Evolutionary conservation across 2,888 invertebrate species (phyloP).

Genomic region (Leucophenga montana): DNA sequence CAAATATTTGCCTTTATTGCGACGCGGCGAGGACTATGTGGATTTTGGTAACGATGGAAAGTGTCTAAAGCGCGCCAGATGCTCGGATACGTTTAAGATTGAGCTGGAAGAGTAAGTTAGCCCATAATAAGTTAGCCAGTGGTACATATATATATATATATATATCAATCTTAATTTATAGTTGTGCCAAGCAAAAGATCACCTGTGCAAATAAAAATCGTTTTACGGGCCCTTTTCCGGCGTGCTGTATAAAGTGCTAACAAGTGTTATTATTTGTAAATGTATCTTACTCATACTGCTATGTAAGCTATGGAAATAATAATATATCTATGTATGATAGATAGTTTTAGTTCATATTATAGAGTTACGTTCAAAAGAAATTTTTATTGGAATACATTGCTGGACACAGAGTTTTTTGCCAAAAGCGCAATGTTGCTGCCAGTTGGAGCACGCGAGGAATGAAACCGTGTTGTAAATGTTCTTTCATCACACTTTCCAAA

Average conservation of each 20-base stretch:
- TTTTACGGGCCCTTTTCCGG: conserved; percentile 67
- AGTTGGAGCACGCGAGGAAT: no score
- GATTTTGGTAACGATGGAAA: conserved; percentile 65
- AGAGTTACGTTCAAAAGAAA: no score
- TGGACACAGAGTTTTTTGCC: no score
- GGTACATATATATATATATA: not conserved
- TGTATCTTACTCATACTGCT: no score
- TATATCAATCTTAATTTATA: conserved; percentile 31
- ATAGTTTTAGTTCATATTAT: no score
- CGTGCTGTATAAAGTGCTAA: conserved; percentile 68
- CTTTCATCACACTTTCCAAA: no score
- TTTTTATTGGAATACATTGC: no score
- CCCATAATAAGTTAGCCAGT: not conserved
- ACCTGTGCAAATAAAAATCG: conserved; percentile 65
- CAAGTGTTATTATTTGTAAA: conserved; percentile 7
- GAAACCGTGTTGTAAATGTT: no score
- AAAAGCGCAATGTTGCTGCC: no score
- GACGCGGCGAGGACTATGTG: conserved; percentile 66
- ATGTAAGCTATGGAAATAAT: no score
- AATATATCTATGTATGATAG: no score
- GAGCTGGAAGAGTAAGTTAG: conserved; percentile 64
- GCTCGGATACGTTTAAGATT: conserved; percentile 60
- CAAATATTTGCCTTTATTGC: conserved; percentile 60
- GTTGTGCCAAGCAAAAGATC: conserved; percentile 57
- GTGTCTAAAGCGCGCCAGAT: conserved; percentile 63